Percentiles rank a stretch among this genome's conserved stretches.
Conservation (phyloP, 2,888 invertebrate genomes). For the Lymantria monacha region DNA sequence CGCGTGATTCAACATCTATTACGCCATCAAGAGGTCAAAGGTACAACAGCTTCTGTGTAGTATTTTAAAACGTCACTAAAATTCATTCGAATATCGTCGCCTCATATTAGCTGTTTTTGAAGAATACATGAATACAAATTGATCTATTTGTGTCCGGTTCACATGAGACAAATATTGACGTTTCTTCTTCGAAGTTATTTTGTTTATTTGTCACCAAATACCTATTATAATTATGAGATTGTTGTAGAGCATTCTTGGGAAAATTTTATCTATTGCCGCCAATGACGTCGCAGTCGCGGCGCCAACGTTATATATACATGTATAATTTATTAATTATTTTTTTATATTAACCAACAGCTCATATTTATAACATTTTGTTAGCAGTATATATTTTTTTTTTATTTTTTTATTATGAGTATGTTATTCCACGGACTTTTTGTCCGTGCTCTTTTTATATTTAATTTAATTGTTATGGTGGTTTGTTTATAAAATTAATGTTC, state of each 20-base stretch:
- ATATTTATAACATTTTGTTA: slow-evolving; percentile 12
- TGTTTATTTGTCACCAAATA: slow-evolving; percentile 48
- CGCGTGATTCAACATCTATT: slow-evolving; percentile 8
- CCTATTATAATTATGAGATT: slow-evolving; percentile 17
- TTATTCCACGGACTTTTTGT: no score
- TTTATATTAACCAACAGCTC: slow-evolving; percentile 4
- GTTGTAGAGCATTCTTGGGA: slow-evolving; percentile 49
- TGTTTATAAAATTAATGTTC: no score
- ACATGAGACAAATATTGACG: slow-evolving; percentile 47
- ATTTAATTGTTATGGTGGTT: no score
- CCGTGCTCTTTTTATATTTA: no score
- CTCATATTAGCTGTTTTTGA: slow-evolving; percentile 37
- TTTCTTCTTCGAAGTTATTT: slow-evolving; percentile 37
- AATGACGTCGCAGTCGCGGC: slow-evolving; percentile 32
- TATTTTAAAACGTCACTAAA: slow-evolving; percentile 17
- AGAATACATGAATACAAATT: slow-evolving; percentile 45
- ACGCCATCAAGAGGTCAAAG: slow-evolving; percentile 14
- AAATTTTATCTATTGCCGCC: slow-evolving; percentile 39
- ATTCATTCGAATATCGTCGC: slow-evolving; percentile 29
- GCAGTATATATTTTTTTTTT: not conserved
- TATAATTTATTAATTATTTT: slow-evolving; percentile 27
- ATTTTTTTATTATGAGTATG: not conserved
- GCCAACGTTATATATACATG: slow-evolving; percentile 24
- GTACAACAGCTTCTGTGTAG: slow-evolving; percentile 10
- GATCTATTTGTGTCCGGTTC: slow-evolving; percentile 41